Evolutionary conservation across 2,113 vertebrate species (phyloP), one percentile per base, ranked within the genome.

Genomic region (Plectropomus leopardus): DNA sequence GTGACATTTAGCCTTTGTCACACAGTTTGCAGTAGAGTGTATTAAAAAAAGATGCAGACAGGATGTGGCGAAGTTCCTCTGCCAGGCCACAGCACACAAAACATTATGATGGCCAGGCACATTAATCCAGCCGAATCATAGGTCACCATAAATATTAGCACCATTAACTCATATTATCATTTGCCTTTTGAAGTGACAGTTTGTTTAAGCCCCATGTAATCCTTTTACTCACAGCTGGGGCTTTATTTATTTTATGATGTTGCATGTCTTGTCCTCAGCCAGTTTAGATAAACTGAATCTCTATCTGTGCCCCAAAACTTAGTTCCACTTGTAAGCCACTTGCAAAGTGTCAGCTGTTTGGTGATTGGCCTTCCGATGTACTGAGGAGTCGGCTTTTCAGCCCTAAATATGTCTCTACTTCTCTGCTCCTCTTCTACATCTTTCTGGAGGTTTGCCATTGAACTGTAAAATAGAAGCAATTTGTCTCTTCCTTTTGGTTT

Each of bases 311-410:
- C 34, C 55, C 30, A 14, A 78, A 82, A 55, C 54, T 84, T 55
- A 42, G 61, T 76, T 89, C 34, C 72, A 67, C 59, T 53, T 82
- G 48, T 44, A 79, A 77, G 63, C 40, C 40, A 51, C 69, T 84
- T 78, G 30, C 26, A 85, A 86, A 86, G 90, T 83, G 84, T 89
- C 84, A 89, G 23, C 48, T 75, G 40, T 78, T 76, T 72, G 26
- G 34, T 47, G 36, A 73, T 47, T 74, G 78, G 84, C 83, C 77
- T 78, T 86, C 65, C 3, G 6, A 45, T 72, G 17, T 23, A 42
- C 63, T 14, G 21, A 55, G 68, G 14, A 70, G 54, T 61, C 55
- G 47, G 50, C 50, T 76, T 57, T 54, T 64, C 48, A 48, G 19
- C 48, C 6, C 19, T 32, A 6, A 82, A 78, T 68, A 34, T 10